A percentile compares a stretch with the other conserved stretches of the same genome.
Conservation (phyloP, 2,888 invertebrate genomes). For the Drosophila peninsularis region DNA sequence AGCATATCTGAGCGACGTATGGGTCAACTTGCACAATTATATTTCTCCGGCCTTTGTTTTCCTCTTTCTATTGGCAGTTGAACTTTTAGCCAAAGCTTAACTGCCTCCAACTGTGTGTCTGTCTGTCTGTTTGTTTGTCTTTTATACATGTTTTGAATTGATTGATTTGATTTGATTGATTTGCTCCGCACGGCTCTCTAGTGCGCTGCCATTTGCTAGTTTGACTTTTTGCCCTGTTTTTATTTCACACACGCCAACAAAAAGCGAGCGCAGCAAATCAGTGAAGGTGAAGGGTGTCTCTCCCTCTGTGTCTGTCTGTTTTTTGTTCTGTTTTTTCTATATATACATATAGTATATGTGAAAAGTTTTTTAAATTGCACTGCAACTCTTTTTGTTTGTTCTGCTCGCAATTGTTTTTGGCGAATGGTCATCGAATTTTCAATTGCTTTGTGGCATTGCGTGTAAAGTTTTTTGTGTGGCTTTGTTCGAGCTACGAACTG, state of each 20-base stretch:
- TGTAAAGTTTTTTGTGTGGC: conserved; percentile 50
- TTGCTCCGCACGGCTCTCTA: conserved; percentile 25
- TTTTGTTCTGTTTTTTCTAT: conserved; percentile 16
- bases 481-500: conserved; percentile 28
- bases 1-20: not conserved
- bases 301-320: conserved; percentile 14
- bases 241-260: conserved; percentile 36
- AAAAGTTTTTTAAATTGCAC: conserved; percentile 53
- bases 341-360: conserved; percentile 7
- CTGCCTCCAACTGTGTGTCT: conserved; percentile 21
- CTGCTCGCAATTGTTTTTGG: conserved; percentile 40
- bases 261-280: conserved; percentile 43
- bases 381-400: conserved; percentile 34
- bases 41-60: conserved; percentile 30
- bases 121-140: conserved; percentile 42
- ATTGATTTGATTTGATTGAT: conserved; percentile 70
- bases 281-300: conserved; percentile 24
- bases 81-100: conserved; percentile 39
- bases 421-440: conserved; percentile 61
- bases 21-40: conserved; percentile 40
- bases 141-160: conserved; percentile 53
- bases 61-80: conserved; percentile 30
- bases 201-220: conserved; percentile 50
- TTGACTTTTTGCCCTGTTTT: conserved; percentile 48
- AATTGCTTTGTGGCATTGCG: conserved; percentile 59